These are phyloP conservation scores for Halichoerus grypus DNA, from an alignment of 2,113 vertebrate species.

Conservation along the genomic window DNA sequence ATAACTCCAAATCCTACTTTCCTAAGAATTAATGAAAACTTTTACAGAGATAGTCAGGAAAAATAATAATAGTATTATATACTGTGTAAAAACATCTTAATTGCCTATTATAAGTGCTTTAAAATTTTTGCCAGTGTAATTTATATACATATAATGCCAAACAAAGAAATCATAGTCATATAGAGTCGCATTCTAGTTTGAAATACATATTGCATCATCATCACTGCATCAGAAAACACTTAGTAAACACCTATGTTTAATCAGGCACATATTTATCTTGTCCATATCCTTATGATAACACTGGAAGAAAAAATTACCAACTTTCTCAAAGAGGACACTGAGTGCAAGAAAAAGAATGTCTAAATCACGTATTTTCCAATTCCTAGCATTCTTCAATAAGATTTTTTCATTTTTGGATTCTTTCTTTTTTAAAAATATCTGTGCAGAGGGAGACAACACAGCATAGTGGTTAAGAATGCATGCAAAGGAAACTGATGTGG, in stretches of 20 bases:
- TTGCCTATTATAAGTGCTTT: neutral
- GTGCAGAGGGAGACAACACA: neutral
- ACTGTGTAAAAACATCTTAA: neutral
- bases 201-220: neutral
- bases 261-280: neutral
- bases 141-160: conserved; percentile 19
- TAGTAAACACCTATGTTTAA: conserved; percentile 5
- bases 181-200: neutral
- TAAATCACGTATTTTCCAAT: conserved; percentile 15
- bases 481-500: neutral
- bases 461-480: neutral
- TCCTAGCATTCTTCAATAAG: neutral
- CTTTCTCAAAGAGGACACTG: neutral
- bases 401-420: neutral
- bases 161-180: neutral
- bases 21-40: conserved; percentile 11
- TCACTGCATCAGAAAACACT: neutral
- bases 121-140: conserved; percentile 20
- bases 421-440: neutral
- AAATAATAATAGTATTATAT: conserved; percentile 29
- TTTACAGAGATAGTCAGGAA: neutral
- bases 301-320: neutral
- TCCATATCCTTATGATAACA: neutral
- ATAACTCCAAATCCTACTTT: conserved; percentile 37
- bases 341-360: neutral